Evolutionary conservation across 2,888 invertebrate species (phyloP).

Genomic region (Dicranocentrus wangi): DNA sequence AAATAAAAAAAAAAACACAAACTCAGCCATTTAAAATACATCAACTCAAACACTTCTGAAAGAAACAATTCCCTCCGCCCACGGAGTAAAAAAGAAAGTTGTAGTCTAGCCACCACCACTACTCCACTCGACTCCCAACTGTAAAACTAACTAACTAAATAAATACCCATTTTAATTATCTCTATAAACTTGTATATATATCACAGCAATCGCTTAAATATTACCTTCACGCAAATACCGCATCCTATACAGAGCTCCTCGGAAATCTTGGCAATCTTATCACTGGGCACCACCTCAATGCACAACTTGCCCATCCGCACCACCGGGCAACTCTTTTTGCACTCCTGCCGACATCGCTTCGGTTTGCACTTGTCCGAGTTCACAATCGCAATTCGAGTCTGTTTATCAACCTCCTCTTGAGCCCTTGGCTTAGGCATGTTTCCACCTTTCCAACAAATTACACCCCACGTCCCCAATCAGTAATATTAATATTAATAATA

Average conservation of each 20-base stretch:
- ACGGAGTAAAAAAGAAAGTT: too few species aligned
- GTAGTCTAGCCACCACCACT: too few species aligned
- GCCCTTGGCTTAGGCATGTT: conserved; percentile 79
- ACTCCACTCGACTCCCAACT: too few species aligned
- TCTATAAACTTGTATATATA: conserved; percentile 1
- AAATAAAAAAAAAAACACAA: too few species aligned
- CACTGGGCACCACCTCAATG: conserved; percentile 96
- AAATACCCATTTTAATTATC: too few species aligned
- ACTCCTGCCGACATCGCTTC: conserved; percentile 98
- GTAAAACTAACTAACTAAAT: too few species aligned
- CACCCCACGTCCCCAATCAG: too few species aligned
- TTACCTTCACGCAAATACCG: conserved; percentile 98
- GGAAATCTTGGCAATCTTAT: conserved; percentile 96
- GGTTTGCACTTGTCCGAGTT: conserved; percentile 99
- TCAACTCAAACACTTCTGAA: conserved; percentile 11
- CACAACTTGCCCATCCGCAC: conserved; percentile 99
- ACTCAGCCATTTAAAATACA: neutral
- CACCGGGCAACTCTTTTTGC: conserved; percentile 98
- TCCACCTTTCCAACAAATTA: neutral
- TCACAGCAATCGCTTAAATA: conserved; percentile 35
- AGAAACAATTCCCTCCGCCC: too few species aligned
- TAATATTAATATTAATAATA: too few species aligned
- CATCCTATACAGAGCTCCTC: conserved; percentile 99
- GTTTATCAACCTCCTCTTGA: conserved; percentile 89
- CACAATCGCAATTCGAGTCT: conserved; percentile 98